Percentiles rank a stretch among this genome's conserved stretches.
phyloP scores from a whole-genome alignment of 2,113 vertebrate genomes.

The Neogale vison region DNA sequence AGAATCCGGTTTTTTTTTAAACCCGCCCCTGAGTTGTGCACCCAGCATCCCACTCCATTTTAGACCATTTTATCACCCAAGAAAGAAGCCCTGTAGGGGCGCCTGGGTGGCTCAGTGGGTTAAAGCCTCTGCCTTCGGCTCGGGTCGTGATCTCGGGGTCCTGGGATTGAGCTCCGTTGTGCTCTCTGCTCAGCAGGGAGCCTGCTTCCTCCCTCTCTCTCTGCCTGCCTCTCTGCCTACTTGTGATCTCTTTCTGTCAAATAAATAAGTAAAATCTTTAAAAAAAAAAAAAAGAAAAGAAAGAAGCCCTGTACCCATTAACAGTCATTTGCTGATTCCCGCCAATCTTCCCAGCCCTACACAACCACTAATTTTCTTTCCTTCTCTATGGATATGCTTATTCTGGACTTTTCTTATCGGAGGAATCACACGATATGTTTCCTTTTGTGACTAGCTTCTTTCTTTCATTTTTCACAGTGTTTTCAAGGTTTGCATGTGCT shows the following conservation, averaged over 20 bases:
- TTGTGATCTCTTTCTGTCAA: too few species aligned
- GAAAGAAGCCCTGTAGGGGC: neutral
- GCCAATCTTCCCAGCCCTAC: neutral
- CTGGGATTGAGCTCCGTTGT: too few species aligned
- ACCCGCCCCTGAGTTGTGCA: neutral
- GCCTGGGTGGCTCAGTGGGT: too few species aligned
- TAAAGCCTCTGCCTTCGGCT: too few species aligned
- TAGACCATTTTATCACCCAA: neutral
- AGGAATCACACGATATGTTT: neutral
- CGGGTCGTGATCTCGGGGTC: too few species aligned
- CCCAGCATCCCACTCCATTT: neutral
- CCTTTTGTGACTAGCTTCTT: neutral
- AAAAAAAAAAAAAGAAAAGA: too few species aligned
- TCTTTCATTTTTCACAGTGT: neutral
- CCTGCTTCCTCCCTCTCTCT: too few species aligned
- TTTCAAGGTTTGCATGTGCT: neutral
- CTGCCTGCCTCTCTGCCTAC: too few species aligned
- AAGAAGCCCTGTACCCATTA: neutral
- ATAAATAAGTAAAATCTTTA: too few species aligned
- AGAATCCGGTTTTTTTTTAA: neutral
- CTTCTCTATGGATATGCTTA: neutral
- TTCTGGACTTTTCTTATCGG: neutral
- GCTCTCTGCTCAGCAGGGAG: too few species aligned
- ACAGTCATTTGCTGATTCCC: neutral
- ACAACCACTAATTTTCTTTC: neutral